These are phyloP conservation scores for Phyllotis vaccarum DNA, from an alignment of 2,797 vertebrate species.

Conservation along the genomic window DNA sequence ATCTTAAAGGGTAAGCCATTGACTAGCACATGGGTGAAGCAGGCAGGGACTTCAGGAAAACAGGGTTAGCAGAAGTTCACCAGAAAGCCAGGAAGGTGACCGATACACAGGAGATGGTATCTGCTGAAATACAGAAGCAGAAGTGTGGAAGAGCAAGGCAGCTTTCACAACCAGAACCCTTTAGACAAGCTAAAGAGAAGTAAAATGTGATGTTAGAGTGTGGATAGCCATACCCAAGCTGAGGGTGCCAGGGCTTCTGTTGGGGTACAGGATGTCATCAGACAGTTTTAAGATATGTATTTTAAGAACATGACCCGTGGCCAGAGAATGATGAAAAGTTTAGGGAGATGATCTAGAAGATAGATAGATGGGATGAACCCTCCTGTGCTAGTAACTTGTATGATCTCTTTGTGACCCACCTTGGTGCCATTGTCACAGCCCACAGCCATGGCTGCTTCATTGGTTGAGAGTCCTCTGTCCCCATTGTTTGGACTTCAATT, in stretches of 20 bases:
- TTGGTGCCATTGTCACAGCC: not conserved
- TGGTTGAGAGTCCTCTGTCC: not conserved
- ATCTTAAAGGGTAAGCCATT: not conserved
- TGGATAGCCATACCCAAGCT: no score
- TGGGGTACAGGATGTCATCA: not conserved
- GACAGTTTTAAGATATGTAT: not conserved
- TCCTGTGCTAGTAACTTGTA: not conserved
- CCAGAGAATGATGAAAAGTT: not conserved
- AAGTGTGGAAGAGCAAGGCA: not conserved
- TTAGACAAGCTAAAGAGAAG: not conserved
- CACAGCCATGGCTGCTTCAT: not conserved
- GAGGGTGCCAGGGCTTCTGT: not conserved
- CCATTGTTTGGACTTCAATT: not conserved
- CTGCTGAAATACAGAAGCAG: not conserved
- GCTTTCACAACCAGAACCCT: not conserved
- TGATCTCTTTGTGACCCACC: not conserved
- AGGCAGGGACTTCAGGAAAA: not conserved
- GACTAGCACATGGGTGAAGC: not conserved
- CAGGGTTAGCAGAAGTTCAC: not conserved
- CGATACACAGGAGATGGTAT: not conserved
- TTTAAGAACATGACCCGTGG: not conserved
- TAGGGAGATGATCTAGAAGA: not conserved
- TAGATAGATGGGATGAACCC: not conserved
- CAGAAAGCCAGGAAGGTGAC: not conserved
- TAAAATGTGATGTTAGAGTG: not conserved